A percentile compares a stretch with the other conserved stretches of the same genome.
These are phyloP conservation scores for Passer montanus DNA, from an alignment of 2,113 vertebrate species.

Conservation along the genomic window DNA sequence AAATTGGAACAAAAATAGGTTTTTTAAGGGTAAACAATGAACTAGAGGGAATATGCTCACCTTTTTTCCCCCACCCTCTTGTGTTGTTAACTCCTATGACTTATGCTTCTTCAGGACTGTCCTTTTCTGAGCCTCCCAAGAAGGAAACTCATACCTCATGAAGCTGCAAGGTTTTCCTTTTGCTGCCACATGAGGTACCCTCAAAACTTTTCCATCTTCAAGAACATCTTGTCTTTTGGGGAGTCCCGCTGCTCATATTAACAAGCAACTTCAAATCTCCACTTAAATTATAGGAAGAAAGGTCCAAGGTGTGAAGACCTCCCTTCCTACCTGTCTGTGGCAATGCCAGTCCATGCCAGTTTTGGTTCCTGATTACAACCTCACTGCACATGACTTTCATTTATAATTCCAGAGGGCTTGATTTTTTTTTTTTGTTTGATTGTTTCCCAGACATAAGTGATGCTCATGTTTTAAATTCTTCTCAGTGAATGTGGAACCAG, in stretches of 20 bases:
- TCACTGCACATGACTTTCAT: not conserved
- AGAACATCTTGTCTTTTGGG: not conserved
- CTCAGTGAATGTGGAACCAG: not conserved
- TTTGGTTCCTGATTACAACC: not conserved
- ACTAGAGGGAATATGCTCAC: not conserved
- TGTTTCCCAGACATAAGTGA: not conserved
- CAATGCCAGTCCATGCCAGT: not conserved
- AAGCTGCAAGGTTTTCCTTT: not conserved
- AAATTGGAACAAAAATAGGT: not conserved
- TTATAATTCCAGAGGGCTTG: not conserved
- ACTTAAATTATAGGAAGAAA: not conserved
- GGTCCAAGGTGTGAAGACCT: not conserved
- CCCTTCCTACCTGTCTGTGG: not conserved
- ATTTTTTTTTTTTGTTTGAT: not conserved
- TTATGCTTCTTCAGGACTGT: not conserved
- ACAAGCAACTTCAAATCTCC: not conserved
- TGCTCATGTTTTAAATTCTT: not conserved
- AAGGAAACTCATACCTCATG: not conserved
- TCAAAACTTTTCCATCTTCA: not conserved
- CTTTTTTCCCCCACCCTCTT: not conserved
- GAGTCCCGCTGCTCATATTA: not conserved
- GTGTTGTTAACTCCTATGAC: accelerated
- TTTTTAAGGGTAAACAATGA: not conserved
- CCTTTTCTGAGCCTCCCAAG: not conserved
- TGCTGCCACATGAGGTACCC: not conserved